These are phyloP conservation scores for Anas georgica DNA, from an alignment of 2,797 vertebrate genomes.

Conservation along the genomic window DNA sequence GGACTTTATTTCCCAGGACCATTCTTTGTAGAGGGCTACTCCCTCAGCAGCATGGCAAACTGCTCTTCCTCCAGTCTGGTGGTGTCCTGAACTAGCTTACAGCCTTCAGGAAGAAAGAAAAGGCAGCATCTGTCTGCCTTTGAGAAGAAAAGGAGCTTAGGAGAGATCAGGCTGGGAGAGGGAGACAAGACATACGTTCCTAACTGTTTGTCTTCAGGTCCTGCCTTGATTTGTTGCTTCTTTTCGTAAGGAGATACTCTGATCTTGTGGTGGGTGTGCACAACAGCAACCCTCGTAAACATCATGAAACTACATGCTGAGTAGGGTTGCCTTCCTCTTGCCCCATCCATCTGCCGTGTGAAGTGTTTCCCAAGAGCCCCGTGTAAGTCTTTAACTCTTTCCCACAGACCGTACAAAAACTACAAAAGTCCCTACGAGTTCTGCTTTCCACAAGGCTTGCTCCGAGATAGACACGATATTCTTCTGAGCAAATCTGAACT, in stretches of 20 bases:
- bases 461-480: not conserved
- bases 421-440: not conserved
- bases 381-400: not conserved
- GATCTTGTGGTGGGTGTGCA: not conserved
- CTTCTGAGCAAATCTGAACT: not conserved
- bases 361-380: not conserved
- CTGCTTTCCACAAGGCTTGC: conserved; percentile 3
- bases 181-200: not conserved
- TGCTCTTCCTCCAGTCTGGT: not conserved
- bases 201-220: not conserved
- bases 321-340: not conserved
- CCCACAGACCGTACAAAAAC: not conserved
- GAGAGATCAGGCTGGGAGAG: not conserved
- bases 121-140: not conserved
- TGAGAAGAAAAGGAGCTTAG: not conserved
- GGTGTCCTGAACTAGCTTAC: not conserved
- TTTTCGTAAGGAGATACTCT: not conserved
- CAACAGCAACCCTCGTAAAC: not conserved
- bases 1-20: not conserved
- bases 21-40: not conserved
- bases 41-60: not conserved
- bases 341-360: accelerated
- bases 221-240: not conserved
- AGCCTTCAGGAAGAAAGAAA: not conserved
- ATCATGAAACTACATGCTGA: not conserved